These are phyloP conservation scores for Cephus cinctus DNA, from an alignment of 1,140 invertebrate genomes.

Conservation along the genomic window DNA sequence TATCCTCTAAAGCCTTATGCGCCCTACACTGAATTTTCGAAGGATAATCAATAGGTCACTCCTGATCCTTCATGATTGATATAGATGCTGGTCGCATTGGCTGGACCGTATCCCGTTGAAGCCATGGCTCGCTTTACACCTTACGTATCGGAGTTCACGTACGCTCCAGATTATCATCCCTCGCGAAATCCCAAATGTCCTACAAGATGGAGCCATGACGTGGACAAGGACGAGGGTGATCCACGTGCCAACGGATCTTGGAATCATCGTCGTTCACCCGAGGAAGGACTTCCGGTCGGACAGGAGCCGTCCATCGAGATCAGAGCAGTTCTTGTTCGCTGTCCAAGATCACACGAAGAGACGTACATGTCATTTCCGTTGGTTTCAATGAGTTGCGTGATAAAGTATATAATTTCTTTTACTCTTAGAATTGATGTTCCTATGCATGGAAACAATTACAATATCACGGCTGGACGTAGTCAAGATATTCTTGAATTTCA, in stretches of 20 bases:
- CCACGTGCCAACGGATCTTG: too few species aligned
- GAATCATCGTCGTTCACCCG: slow-evolving; percentile 3
- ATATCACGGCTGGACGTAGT: slow-evolving; percentile 17
- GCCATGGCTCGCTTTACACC: slow-evolving; percentile 12
- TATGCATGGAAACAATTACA: slow-evolving; percentile 13
- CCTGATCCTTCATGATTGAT: too few species aligned
- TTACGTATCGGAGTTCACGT: slow-evolving; percentile 29
- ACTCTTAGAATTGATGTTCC: not conserved
- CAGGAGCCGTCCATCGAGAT: slow-evolving; percentile 28
- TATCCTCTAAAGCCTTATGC: too few species aligned
- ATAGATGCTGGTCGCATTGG: slow-evolving; percentile 12
- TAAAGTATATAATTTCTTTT: not conserved
- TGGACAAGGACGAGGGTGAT: too few species aligned
- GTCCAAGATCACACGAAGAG: slow-evolving; percentile 8
- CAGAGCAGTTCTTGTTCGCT: slow-evolving; percentile 19
- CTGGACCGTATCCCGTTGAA: slow-evolving; percentile 14
- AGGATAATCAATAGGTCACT: too few species aligned
- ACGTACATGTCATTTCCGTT: slow-evolving; percentile 2
- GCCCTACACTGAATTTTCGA: too few species aligned
- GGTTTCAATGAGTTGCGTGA: slow-evolving; percentile 1
- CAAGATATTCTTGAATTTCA: slow-evolving; percentile 19
- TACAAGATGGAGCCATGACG: slow-evolving; percentile 1
- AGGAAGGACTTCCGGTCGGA: slow-evolving; percentile 5
- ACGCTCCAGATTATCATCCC: slow-evolving; percentile 26
- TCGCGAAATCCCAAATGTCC: slow-evolving; percentile 28